These are phyloP conservation scores for Lynx canadensis DNA, from an alignment of 2,113 vertebrate genomes.

Conservation along the genomic window DNA sequence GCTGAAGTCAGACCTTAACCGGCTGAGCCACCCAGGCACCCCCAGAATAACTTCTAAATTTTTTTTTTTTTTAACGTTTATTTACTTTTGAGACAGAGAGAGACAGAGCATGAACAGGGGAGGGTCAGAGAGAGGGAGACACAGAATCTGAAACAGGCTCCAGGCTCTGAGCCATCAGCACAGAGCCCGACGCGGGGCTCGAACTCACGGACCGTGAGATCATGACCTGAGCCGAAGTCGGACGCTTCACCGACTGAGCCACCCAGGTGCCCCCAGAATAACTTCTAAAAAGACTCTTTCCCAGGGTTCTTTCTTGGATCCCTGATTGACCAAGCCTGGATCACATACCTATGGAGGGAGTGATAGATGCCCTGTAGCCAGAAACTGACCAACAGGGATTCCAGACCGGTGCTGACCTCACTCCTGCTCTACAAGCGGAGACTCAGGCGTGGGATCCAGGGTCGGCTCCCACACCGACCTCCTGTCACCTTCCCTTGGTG, in stretches of 20 bases:
- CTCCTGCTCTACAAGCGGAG: neutral
- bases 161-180: too few relatives aligned
- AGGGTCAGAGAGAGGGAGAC: too few relatives aligned
- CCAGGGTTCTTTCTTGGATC: neutral
- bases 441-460: neutral
- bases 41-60: neutral
- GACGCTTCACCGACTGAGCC: too few relatives aligned
- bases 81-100: too few relatives aligned
- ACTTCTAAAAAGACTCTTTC: neutral
- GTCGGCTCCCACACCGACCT: neutral
- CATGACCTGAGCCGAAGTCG: too few relatives aligned
- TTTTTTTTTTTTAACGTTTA: neutral
- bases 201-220: too few relatives aligned
- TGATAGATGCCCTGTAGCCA: neutral
- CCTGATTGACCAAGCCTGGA: neutral
- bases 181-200: too few relatives aligned
- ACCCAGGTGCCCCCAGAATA: neutral
- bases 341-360: neutral
- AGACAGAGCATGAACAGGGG: too few relatives aligned
- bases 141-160: too few relatives aligned
- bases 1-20: too few relatives aligned
- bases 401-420: neutral
- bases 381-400: neutral
- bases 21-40: too few relatives aligned
- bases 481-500: neutral